Evolutionary conservation across 23 tunicate genomes (phyloP).

Genomic region (Halocynthia aurantium): DNA sequence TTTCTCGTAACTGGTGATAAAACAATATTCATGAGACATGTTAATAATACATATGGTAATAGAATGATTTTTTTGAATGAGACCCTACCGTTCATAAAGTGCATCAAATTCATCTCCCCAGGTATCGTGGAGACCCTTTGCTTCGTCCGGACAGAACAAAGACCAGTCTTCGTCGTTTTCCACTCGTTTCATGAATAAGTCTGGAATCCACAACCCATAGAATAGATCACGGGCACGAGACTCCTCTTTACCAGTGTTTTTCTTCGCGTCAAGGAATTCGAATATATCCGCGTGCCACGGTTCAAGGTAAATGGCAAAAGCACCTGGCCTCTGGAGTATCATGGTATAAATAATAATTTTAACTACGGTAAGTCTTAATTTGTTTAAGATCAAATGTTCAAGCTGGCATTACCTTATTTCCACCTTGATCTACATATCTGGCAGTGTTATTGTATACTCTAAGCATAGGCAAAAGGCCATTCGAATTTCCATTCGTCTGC

Average conservation of each 20-base stretch:
- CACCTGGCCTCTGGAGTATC: slow-evolving; percentile 79
- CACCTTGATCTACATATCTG: slow-evolving; percentile 98
- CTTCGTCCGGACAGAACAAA: slow-evolving; percentile 97
- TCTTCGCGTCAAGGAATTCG: slow-evolving; percentile 97
- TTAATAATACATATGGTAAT: neutral
- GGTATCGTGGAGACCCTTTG: slow-evolving; percentile 66
- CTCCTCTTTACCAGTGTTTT: slow-evolving; percentile 96
- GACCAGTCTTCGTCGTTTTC: slow-evolving; percentile 85
- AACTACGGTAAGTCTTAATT: too few relatives aligned
- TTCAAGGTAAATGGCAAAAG: slow-evolving; percentile 95
- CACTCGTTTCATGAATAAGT: slow-evolving; percentile 97
- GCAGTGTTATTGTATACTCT: slow-evolving; percentile 99
- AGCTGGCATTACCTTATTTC: slow-evolving; percentile 62
- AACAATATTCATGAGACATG: neutral
- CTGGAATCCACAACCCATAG: slow-evolving; percentile 98
- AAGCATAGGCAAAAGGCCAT: slow-evolving; percentile 97
- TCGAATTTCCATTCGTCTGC: slow-evolving; percentile 97
- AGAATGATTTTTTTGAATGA: neutral
- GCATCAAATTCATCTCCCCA: slow-evolving; percentile 98
- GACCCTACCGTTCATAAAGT: slow-evolving; percentile 66
- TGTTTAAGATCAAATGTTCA: neutral
- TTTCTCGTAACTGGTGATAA: slow-evolving; percentile 56
- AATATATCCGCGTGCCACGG: slow-evolving; percentile 99
- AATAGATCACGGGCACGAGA: slow-evolving; percentile 92
- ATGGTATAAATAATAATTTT: neutral